Evolutionary conservation across 2,888 invertebrate species (phyloP).

Genomic region (Endotricha flammealis): DNA sequence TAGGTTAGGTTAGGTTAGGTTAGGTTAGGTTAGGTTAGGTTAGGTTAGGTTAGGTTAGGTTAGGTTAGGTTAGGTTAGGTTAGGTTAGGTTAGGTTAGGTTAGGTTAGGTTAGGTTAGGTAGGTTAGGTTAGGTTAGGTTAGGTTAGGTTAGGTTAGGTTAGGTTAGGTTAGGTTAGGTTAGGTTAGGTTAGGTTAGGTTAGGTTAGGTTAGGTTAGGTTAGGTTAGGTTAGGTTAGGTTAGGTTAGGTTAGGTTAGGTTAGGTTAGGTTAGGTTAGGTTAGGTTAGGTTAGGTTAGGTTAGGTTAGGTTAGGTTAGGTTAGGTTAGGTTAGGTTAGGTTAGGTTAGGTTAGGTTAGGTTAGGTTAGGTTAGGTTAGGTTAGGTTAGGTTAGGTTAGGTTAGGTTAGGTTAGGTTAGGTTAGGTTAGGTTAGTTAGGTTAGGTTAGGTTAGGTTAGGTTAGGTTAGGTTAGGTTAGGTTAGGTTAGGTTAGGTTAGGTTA

Average conservation of each 20-base stretch:
- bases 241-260: constrained; percentile 16
- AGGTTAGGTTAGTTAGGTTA: constrained; percentile 16
- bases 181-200: constrained; percentile 15
- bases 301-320: constrained; percentile 18
- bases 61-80: constrained; percentile 16
- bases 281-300: constrained; percentile 20
- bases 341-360: constrained; percentile 13
- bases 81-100: constrained; percentile 16
- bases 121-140: constrained; percentile 17
- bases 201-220: constrained; percentile 13
- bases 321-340: constrained; percentile 19
- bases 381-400: constrained; percentile 15
- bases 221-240: constrained; percentile 16
- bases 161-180: constrained; percentile 16
- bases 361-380: constrained; percentile 18
- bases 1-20: constrained; percentile 23
- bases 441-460: constrained; percentile 10
- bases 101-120: constrained; percentile 17
- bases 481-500: constrained; percentile 20
- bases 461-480: constrained; percentile 19
- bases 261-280: constrained; percentile 17
- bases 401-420: constrained; percentile 13
- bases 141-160: constrained; percentile 17
- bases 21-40: constrained; percentile 21
- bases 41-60: constrained; percentile 18